Base-by-base conservation (phyloP, 2,797 vertebrate species). In the Sternotherus odoratus region DNA sequence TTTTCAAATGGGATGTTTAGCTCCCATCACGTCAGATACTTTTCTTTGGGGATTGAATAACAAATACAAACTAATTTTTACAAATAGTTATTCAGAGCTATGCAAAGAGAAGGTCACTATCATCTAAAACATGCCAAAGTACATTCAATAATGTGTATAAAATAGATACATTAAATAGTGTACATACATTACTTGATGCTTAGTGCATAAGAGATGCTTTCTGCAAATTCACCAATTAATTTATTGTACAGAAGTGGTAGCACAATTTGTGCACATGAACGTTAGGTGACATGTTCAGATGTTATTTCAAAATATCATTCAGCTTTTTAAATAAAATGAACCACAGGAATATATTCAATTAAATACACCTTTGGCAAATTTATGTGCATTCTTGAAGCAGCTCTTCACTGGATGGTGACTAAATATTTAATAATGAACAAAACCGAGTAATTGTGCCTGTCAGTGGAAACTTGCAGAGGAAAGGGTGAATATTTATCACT, bases 191-290 rank as follows among this genome's bases (percentile, higher is more conserved):
- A 85, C 78, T 75, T 93, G 93, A 83, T 86, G 85, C 92, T 82
- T 95, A 89, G 33, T 88, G 91, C 87, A 79, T 83, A 83, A 83
- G 30, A 57, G 88, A 90, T 88, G 89, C 88, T 92, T 84, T 51
- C 75, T 87, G 60, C 74, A 95, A 87, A 13, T 92, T 95, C 90
- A 83, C 81, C 72, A 26, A 77, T 74, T 90, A 90, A 92, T 92
- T 91, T 86, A 51, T 83, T 54, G 80, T 75, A 30, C 30, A 1
- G 86, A 77, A 69, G 84, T 46, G 85, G 88, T 77, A 87, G 75
- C 90, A 1, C 13, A 12, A 4, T 26, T 81, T 87, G 77, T 85
- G 78, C 33, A 13, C 26, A 69, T 43, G 90, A 95, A 95, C 78
- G 88, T 87, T 91, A 83, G 10, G 6, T 1, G 1, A 4, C 17